Evolutionary conservation across 1,140 invertebrate species (phyloP).

Genomic region (Drosophila albomicans): DNA sequence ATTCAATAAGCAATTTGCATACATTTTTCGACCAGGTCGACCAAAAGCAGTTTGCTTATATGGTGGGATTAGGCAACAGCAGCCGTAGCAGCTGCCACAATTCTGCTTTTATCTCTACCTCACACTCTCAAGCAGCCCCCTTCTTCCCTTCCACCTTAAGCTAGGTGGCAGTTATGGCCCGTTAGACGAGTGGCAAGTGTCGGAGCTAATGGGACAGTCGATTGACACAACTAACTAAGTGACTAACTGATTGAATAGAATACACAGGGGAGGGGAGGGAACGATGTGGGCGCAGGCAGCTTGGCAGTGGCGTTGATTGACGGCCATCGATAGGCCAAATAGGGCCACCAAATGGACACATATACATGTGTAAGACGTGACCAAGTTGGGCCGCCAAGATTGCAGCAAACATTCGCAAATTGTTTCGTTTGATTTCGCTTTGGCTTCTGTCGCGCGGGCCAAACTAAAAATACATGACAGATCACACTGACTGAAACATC

Average conservation of each 20-base stretch:
- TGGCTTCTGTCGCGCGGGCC: conserved; percentile 63
- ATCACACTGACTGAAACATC: conserved; percentile 69
- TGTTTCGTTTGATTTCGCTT: conserved; percentile 64
- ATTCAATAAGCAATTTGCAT: conserved; percentile 81
- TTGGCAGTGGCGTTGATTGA: conserved; percentile 43
- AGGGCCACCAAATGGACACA: conserved; percentile 26
- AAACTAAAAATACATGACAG: conserved; percentile 69
- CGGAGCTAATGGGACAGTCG: conserved; percentile 74
- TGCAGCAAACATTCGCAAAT: conserved; percentile 76
- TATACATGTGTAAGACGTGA: conserved; percentile 11
- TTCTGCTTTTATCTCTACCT: background rate
- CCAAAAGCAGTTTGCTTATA: conserved; percentile 53
- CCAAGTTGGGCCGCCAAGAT: conserved; percentile 34
- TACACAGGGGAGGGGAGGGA: conserved; percentile 11
- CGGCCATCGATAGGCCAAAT: conserved; percentile 55
- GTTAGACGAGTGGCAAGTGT: conserved; percentile 61
- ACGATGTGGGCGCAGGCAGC: conserved; percentile 29
- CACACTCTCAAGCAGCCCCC: background rate
- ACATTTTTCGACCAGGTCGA: conserved; percentile 60
- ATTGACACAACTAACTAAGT: conserved; percentile 72
- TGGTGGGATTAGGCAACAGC: conserved; percentile 58
- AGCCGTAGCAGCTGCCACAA: background rate
- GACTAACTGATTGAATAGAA: conserved; percentile 56
- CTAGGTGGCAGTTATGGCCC: conserved; percentile 61
- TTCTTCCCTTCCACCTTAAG: background rate